These are phyloP conservation scores for Sapajus apella DNA, from an alignment of 2,113 vertebrate species.

Conservation along the genomic window DNA sequence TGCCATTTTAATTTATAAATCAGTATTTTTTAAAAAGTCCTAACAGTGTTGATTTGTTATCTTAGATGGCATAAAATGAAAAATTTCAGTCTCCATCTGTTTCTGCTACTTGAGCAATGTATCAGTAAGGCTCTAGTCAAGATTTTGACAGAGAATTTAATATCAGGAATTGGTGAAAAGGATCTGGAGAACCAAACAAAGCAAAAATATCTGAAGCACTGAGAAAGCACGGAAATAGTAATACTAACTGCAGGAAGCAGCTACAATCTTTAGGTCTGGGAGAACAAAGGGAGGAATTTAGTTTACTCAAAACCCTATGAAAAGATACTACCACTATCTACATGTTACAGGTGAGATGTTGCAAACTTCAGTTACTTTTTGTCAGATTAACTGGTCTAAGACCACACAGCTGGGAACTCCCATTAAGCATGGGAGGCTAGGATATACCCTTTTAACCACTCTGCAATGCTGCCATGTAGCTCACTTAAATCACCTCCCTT, in stretches of 20 bases:
- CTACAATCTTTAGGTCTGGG: not conserved
- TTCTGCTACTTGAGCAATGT: not conserved
- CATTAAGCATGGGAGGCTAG: not conserved
- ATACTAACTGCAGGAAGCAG: not conserved
- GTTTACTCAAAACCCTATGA: not conserved
- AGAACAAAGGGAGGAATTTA: not conserved
- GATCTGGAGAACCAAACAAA: not conserved
- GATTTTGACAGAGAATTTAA: not conserved
- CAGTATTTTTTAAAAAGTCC: not conserved
- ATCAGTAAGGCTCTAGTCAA: not conserved
- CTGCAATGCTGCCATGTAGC: rapidly evolving
- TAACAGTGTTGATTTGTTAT: not conserved
- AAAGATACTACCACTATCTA: not conserved
- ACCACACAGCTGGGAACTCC: too few relatives aligned
- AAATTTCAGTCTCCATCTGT: not conserved
- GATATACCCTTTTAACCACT: not conserved
- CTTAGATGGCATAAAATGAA: not conserved
- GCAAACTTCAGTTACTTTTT: too few relatives aligned
- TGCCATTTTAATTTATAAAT: not conserved
- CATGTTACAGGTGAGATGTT: not conserved
- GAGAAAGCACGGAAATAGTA: not conserved
- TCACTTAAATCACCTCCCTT: not conserved
- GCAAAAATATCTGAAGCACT: not conserved
- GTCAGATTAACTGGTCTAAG: not conserved
- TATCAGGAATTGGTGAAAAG: not conserved